A percentile compares a stretch with the other conserved stretches of the same genome.
These are phyloP conservation scores for Rhadina sibilatrix DNA, from an alignment of 2,113 vertebrate genomes.

Conservation along the genomic window DNA sequence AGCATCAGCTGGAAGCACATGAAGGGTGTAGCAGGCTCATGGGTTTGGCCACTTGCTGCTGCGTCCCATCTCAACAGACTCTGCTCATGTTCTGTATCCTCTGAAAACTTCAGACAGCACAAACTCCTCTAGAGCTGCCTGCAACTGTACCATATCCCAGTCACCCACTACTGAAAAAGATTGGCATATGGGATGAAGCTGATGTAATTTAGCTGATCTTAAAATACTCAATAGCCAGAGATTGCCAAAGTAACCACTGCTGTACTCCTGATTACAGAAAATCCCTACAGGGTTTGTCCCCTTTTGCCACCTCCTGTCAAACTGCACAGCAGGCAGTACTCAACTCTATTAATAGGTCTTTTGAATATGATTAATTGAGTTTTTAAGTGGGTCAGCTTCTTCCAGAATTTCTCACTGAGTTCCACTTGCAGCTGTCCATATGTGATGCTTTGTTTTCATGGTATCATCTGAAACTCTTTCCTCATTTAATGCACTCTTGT, in stretches of 20 bases:
- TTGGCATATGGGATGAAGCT: background rate
- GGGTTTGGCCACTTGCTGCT: background rate
- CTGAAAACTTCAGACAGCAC: background rate
- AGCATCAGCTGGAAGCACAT: background rate
- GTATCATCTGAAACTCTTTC: background rate
- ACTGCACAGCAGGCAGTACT: constrained; percentile 1
- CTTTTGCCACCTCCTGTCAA: constrained; percentile 1
- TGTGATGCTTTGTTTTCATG: background rate
- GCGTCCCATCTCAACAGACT: background rate
- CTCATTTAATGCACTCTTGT: background rate
- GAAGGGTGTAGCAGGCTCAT: background rate
- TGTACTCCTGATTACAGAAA: background rate
- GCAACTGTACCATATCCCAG: background rate
- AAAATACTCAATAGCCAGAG: background rate
- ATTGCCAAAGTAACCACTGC: constrained; percentile 11
- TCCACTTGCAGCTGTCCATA: background rate
- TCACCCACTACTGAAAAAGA: background rate
- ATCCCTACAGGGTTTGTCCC: background rate
- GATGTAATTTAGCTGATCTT: background rate
- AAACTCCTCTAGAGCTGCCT: background rate
- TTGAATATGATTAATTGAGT: constrained; percentile 28
- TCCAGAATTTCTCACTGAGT: background rate
- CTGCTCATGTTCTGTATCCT: background rate
- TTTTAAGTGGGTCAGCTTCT: constrained; percentile 1
- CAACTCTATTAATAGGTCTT: constrained; percentile 9